Evolutionary conservation across 2,888 invertebrate genomes (phyloP).

Genomic region (Drosophila acutilabella): DNA sequence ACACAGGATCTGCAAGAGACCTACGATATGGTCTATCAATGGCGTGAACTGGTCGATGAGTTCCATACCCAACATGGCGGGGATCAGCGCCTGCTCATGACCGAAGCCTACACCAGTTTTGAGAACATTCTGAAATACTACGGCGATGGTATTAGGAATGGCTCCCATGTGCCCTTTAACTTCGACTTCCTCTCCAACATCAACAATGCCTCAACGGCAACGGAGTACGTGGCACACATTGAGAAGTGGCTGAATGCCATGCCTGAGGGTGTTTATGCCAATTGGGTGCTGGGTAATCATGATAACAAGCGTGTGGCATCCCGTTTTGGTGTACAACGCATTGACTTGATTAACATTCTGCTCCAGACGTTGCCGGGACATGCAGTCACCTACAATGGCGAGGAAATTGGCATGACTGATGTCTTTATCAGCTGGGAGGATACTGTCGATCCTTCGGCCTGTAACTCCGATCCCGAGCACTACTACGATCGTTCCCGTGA

Average conservation of each 20-base stretch:
- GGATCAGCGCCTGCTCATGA: slow-evolving; percentile 86
- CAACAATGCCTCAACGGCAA: slow-evolving; percentile 76
- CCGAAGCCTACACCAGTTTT: slow-evolving; percentile 88
- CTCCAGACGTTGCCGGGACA: slow-evolving; percentile 93
- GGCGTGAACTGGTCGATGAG: slow-evolving; percentile 87
- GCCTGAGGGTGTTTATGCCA: slow-evolving; percentile 87
- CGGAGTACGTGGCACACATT: slow-evolving; percentile 85
- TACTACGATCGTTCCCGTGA: slow-evolving; percentile 86
- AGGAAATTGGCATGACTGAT: slow-evolving; percentile 90
- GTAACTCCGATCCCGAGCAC: slow-evolving; percentile 85
- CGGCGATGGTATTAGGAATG: slow-evolving; percentile 85
- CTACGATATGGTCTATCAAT: slow-evolving; percentile 87
- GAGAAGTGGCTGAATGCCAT: slow-evolving; percentile 87
- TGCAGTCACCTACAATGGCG: slow-evolving; percentile 93
- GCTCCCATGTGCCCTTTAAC: slow-evolving; percentile 89
- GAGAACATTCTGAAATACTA: slow-evolving; percentile 88
- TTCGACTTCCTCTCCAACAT: slow-evolving; percentile 87
- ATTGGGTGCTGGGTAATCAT: slow-evolving; percentile 92
- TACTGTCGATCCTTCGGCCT: slow-evolving; percentile 86
- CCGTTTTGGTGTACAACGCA: slow-evolving; percentile 89
- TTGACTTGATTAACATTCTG: slow-evolving; percentile 93
- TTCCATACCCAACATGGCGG: slow-evolving; percentile 83
- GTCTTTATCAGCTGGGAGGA: slow-evolving; percentile 86
- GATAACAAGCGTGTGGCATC: slow-evolving; percentile 90
- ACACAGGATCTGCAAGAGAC: slow-evolving; percentile 88